Base-by-base conservation (phyloP, 1,140 invertebrate genomes). In the Aphidius gifuensis region DNA sequence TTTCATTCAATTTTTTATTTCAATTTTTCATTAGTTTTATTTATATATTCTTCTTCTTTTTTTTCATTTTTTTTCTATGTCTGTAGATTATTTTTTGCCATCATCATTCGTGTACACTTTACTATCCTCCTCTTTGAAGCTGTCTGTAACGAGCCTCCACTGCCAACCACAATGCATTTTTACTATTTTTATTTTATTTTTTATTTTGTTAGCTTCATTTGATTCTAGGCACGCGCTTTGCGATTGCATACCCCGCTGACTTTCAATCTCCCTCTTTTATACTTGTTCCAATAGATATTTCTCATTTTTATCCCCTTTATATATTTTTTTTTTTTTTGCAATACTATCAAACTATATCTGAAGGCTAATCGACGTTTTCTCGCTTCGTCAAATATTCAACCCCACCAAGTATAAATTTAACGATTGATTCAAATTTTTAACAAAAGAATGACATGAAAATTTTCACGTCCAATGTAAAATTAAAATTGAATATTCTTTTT, bases 131-230 rank as follows among this genome's bases (percentile, higher is more conserved):
- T 54, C 45, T 65, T 58, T 65, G 23, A 44, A 54, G 42, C 23
- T 44, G 64, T 65, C 66, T 23, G 23, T 72, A 71, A 71, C 62
- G 70, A 71, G 68, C 66, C 58, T 68, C 64, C 65, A 68, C 66
- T 66, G 40, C 46, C 59, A 61, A 44, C 62, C 67, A 64, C 70
- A 68, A 71, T 65, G 65, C 60, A 58, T 58, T 63, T 23, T 23
- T 23, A 23, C 23, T 23, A 23, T 23, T 23, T 23, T 23, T 23
- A 2, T 23, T 23, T 23, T 23, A 23, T 23, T 23, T 2, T 23
- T 66, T 60, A 51, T 61, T 66, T 63, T 62, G 64, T 65, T 66
- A 58, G 51, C 61, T 61, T 63, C 45, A 63, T 66, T 61, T 43
- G 53, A 66, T 66, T 66, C 60, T 43, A 42, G 61, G 58, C 64